These are phyloP conservation scores for Syndactyla subalaris DNA, from an alignment of 2,797 vertebrate species.

Conservation along the genomic window DNA sequence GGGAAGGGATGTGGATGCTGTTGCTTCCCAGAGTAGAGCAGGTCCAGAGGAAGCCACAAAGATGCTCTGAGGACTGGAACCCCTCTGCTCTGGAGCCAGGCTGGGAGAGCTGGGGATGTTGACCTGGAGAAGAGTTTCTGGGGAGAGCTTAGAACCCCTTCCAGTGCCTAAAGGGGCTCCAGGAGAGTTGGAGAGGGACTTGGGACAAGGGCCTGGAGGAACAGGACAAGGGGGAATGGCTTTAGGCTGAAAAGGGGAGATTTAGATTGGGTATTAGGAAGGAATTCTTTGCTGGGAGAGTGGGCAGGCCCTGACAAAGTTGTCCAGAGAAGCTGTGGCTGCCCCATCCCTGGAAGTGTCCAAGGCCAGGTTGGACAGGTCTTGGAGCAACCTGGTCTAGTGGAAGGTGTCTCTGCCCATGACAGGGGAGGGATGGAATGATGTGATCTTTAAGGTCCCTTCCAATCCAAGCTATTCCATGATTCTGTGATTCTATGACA, in stretches of 20 bases:
- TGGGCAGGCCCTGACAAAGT: rapidly evolving
- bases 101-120: not conserved
- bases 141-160: not conserved
- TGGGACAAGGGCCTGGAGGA: rapidly evolving
- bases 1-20: not conserved
- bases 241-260: not conserved
- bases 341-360: not conserved
- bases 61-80: not conserved
- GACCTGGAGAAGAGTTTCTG: not conserved
- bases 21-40: not conserved
- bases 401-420: not conserved
- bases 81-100: not conserved
- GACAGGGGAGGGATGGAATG: not conserved
- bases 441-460: not conserved
- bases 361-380: rapidly evolving
- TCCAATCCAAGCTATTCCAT: not conserved
- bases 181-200: not conserved
- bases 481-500: not conserved
- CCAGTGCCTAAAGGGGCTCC: not conserved
- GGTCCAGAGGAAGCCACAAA: not conserved
- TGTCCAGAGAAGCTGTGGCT: not conserved
- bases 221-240: not conserved
- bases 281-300: not conserved
- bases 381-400: rapidly evolving
- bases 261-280: rapidly evolving